Conservation (phyloP, 2,797 vertebrate species). For the Natrix natrix region DNA sequence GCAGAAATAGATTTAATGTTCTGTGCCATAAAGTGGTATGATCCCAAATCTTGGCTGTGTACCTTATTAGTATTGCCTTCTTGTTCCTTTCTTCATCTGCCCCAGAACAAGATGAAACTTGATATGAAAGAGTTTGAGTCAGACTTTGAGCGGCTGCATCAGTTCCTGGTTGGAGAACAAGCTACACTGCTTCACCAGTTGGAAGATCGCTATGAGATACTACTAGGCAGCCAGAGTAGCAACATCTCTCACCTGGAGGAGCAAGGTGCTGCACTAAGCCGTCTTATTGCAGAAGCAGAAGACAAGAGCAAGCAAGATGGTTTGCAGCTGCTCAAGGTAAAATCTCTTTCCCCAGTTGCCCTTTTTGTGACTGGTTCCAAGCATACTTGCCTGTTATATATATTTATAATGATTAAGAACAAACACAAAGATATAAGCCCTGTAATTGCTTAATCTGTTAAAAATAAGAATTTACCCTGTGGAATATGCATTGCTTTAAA, state of each 20-base stretch:
- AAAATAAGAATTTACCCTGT: not conserved
- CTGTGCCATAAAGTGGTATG: not conserved
- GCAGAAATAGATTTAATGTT: not conserved
- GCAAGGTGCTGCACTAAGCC: constrained; percentile 61
- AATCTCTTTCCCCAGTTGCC: too few relatives aligned
- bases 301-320: constrained; percentile 67
- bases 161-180: constrained; percentile 72
- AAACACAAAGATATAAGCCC: not conserved
- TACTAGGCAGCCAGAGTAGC: constrained; percentile 56
- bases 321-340: constrained; percentile 66
- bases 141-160: constrained; percentile 69
- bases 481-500: not conserved
- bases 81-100: not conserved
- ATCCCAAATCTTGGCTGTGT: too few relatives aligned
- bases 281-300: constrained; percentile 65
- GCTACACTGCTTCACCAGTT: constrained; percentile 66
- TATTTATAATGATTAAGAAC: not conserved
- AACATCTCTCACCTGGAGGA: constrained; percentile 56
- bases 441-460: not conserved
- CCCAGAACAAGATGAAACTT: constrained; percentile 70
- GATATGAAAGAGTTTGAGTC: constrained; percentile 71
- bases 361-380: not conserved
- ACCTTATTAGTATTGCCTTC: not conserved
- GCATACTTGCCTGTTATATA: not conserved
- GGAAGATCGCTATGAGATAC: constrained; percentile 65